These are phyloP conservation scores for Dicyrtoma fusca DNA, from an alignment of 2,888 invertebrate genomes.

Conservation along the genomic window DNA sequence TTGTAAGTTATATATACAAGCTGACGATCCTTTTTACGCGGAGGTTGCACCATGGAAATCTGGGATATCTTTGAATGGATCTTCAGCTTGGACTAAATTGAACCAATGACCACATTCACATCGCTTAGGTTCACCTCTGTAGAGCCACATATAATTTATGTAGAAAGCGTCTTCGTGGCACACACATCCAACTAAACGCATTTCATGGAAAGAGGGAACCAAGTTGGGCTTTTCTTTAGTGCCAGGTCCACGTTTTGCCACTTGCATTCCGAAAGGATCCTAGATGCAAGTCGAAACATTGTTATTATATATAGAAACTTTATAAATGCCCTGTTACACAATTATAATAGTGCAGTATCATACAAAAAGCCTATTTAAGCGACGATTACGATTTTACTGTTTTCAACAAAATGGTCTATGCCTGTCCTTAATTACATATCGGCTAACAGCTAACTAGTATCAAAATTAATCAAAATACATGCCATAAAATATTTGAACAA, in stretches of 20 bases:
- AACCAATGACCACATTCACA: conserved; percentile 98
- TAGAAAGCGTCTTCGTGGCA: conserved; percentile 91
- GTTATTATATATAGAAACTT: neutral
- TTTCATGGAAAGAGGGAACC: conserved; percentile 87
- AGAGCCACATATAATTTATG: conserved; percentile 94
- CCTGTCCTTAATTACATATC: too few species aligned
- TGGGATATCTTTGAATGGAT: conserved; percentile 49
- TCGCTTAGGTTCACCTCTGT: conserved; percentile 84
- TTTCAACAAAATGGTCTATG: too few species aligned
- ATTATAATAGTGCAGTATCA: too few species aligned
- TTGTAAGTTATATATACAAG: neutral
- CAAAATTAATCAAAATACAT: too few species aligned
- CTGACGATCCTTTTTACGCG: conserved; percentile 12
- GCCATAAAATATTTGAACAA: too few species aligned
- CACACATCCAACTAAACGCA: conserved; percentile 90
- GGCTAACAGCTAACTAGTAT: too few species aligned
- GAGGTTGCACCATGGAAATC: neutral
- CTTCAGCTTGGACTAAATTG: conserved; percentile 71
- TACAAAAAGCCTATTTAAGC: too few species aligned
- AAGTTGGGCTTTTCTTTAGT: conserved; percentile 84
- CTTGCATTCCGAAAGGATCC: conserved; percentile 69
- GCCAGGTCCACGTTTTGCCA: conserved; percentile 76
- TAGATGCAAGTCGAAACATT: conserved; percentile 45
- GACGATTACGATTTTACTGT: too few species aligned
- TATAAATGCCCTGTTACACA: neutral